These are phyloP conservation scores for Erythrocebus patas DNA, from an alignment of 2,113 vertebrate species.

Conservation along the genomic window DNA sequence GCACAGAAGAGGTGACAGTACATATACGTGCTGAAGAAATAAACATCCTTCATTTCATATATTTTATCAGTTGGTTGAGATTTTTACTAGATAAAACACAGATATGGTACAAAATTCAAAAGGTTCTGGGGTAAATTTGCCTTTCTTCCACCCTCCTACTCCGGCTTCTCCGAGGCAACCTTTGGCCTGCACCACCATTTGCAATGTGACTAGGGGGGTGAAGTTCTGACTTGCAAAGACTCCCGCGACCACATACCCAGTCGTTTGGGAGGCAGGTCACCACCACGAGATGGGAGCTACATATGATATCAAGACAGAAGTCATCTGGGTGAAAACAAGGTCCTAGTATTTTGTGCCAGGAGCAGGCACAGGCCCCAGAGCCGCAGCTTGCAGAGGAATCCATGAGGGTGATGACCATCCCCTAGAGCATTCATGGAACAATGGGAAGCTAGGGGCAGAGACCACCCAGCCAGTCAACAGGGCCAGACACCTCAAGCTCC, in stretches of 20 bases:
- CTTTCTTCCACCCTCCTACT: not conserved
- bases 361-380: not conserved
- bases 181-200: not conserved
- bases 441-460: not conserved
- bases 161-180: not conserved
- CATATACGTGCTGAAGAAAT: not conserved
- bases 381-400: not conserved
- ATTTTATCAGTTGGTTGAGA: not conserved
- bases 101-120: not conserved
- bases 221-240: not conserved
- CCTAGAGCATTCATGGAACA: not conserved
- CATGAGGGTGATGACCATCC: not conserved
- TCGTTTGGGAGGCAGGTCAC: not conserved
- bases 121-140: not conserved
- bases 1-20: not conserved
- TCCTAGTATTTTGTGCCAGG: fast-evolving
- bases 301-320: not conserved
- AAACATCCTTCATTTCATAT: not conserved
- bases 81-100: not conserved
- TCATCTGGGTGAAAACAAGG: not conserved
- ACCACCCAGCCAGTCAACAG: not conserved
- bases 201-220: not conserved
- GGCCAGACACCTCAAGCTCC: not conserved
- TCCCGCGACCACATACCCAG: not conserved
- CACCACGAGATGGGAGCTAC: not conserved